Conservation (phyloP, 1,140 invertebrate species). For the Drosophila kikkawai region DNA sequence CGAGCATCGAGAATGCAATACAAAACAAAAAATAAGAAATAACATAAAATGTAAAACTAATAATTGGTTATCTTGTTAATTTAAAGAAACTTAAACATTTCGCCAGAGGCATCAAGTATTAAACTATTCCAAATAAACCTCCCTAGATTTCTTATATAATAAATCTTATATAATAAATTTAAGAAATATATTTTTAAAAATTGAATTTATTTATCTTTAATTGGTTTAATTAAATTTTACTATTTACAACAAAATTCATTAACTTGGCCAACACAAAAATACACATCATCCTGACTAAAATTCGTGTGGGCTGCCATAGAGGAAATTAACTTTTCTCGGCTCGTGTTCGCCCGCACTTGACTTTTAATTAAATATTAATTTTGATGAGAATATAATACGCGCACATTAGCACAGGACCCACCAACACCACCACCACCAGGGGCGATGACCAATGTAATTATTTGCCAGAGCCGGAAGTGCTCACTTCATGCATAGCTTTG, state of each 20-base stretch:
- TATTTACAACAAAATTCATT: background rate
- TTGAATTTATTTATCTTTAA: background rate
- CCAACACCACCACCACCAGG: slow-evolving; percentile 42
- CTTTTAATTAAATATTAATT: slow-evolving; percentile 83
- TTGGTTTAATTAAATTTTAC: background rate
- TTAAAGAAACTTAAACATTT: no score
- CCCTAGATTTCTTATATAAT: background rate
- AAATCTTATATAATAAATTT: no score
- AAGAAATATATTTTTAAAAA: no score
- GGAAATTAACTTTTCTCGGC: slow-evolving; percentile 28
- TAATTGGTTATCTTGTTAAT: no score
- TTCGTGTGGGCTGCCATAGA: background rate
- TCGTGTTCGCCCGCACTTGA: slow-evolving; percentile 35
- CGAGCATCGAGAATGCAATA: slow-evolving; percentile 9
- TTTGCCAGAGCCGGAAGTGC: slow-evolving; percentile 66
- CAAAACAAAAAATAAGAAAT: background rate
- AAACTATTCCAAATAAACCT: background rate
- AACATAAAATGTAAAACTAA: no score
- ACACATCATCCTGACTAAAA: slow-evolving; percentile 15
- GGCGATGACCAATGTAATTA: slow-evolving; percentile 79
- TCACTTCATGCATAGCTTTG: slow-evolving; percentile 49
- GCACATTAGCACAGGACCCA: slow-evolving; percentile 58
- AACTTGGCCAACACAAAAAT: background rate
- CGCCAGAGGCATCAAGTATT: no score
- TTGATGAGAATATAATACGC: slow-evolving; percentile 72